Percentiles rank a stretch among this genome's conserved stretches.
Conservation (phyloP, 2,888 invertebrate genomes). For the Lasioglossum malachurum region DNA sequence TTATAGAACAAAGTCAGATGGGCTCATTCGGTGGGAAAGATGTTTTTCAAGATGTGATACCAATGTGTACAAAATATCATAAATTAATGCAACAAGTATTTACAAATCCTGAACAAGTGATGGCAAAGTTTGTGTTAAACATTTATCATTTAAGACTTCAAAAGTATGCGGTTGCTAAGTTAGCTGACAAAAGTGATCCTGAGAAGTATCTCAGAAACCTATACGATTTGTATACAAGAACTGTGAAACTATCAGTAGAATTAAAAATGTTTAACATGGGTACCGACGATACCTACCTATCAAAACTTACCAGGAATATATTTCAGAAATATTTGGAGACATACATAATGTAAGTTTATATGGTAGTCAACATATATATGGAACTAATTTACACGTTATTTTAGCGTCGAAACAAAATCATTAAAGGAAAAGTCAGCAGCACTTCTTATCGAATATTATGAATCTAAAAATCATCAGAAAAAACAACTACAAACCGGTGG, state of each 20-base stretch:
- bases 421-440: conserved; percentile 91
- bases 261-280: conserved; percentile 91
- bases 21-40: conserved; percentile 94
- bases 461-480: conserved; percentile 97
- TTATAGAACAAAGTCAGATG: conserved; percentile 98
- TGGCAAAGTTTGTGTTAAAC: conserved; percentile 98
- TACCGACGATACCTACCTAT: conserved; percentile 91
- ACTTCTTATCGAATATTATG: conserved; percentile 94
- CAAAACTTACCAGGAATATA: conserved; percentile 92
- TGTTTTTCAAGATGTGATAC: conserved; percentile 95
- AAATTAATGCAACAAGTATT: conserved; percentile 95
- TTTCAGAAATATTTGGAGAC: conserved; percentile 92
- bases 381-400: conserved; percentile 56
- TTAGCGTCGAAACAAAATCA: conserved; percentile 90
- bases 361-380: neutral
- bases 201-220: conserved; percentile 96
- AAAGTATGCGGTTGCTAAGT: conserved; percentile 93
- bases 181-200: conserved; percentile 92
- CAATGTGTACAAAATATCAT: conserved; percentile 95
- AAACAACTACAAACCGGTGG: conserved; percentile 95
- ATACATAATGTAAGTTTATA: conserved; percentile 88
- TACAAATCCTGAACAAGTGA: conserved; percentile 97
- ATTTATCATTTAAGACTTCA: conserved; percentile 96
- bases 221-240: conserved; percentile 95
- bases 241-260: conserved; percentile 90